phyloP scores from a whole-genome alignment of 2,888 invertebrate genomes.

The Aphodius sticticus region DNA sequence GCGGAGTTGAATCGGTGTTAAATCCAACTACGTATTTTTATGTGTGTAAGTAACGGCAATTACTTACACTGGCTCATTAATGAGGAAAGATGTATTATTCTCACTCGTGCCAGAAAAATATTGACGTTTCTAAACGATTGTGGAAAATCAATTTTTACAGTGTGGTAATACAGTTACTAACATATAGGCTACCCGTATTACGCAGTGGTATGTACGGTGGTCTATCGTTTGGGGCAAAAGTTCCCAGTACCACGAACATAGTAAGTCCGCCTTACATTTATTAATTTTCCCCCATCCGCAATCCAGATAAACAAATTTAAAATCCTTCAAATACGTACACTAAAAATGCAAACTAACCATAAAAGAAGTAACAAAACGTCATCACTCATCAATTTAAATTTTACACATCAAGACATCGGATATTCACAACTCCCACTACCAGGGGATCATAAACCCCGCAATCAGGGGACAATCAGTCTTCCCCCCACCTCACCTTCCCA shows the following conservation, averaged over 20 bases:
- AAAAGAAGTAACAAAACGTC: neutral
- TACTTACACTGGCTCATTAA: too few species aligned
- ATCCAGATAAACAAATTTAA: neutral
- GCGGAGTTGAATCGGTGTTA: too few species aligned
- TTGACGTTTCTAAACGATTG: too few species aligned
- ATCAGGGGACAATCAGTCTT: conserved; percentile 35
- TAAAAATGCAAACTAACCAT: neutral
- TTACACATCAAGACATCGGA: neutral
- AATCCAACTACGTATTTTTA: too few species aligned
- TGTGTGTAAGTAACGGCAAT: too few species aligned
- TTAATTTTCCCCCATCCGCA: too few species aligned
- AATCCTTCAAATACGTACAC: neutral
- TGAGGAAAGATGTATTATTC: too few species aligned
- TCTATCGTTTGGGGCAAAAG: neutral
- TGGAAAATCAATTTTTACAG: neutral
- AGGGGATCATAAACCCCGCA: conserved; percentile 46
- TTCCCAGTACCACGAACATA: neutral
- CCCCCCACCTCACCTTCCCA: conserved; percentile 21
- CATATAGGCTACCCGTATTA: neutral
- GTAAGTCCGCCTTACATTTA: too few species aligned
- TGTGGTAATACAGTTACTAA: neutral
- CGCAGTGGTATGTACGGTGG: neutral
- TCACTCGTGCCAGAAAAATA: too few species aligned
- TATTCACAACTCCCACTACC: conserved; percentile 45
- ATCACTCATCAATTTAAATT: neutral